Conservation (phyloP, 1,140 invertebrate species). For the Brachionus rubens region DNA sequence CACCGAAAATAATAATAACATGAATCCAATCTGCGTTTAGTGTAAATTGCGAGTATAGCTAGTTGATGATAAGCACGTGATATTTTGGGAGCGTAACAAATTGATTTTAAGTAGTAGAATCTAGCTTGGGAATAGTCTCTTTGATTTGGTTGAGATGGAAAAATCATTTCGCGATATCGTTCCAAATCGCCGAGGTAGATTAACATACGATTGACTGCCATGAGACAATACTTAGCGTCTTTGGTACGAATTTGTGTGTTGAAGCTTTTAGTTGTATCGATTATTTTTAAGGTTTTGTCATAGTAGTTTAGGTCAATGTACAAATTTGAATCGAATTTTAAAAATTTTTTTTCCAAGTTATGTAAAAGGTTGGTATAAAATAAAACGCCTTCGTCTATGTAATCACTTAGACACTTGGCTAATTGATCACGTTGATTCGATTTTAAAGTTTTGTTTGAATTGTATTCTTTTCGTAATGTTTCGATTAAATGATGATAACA, state of each 20-base stretch:
- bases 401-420: neutral
- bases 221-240: constrained; percentile 69
- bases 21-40: constrained; percentile 85
- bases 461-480: constrained; percentile 38
- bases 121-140: constrained; percentile 64
- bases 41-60: constrained; percentile 82
- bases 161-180: constrained; percentile 71
- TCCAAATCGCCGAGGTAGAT: constrained; percentile 84
- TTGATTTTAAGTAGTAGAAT: constrained; percentile 76
- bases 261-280: neutral
- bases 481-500: constrained; percentile 40
- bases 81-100: constrained; percentile 88
- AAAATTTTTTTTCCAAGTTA: constrained; percentile 59
- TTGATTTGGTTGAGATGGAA: constrained; percentile 35
- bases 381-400: constrained; percentile 64
- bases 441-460: constrained; percentile 3
- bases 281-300: constrained; percentile 2
- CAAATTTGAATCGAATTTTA: constrained; percentile 2
- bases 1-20: constrained; percentile 94
- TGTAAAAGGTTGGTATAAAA: constrained; percentile 75
- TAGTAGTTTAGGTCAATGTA: constrained; percentile 37
- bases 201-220: constrained; percentile 80
- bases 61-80: constrained; percentile 89
- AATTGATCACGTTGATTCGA: neutral
- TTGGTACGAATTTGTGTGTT: constrained; percentile 18